Base-by-base conservation (phyloP, 2,888 invertebrate species). In the Laspeyria flexula region DNA sequence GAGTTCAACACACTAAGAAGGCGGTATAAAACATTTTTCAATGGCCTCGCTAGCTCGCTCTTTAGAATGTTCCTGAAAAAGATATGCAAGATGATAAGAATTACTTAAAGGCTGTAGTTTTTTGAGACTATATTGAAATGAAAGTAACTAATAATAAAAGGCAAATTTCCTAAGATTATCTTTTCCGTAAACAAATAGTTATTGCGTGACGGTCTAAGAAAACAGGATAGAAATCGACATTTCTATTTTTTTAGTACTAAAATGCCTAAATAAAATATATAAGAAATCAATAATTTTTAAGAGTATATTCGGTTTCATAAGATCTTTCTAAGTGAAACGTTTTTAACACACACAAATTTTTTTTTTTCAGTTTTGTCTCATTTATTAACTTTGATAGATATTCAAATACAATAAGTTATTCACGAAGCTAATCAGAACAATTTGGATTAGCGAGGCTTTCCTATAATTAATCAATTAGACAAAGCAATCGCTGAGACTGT, bases 1-100 rank as follows among this genome's bases (percentile, higher is more conserved):
- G 37, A 37, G 5, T 3, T 1, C 18, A n/a, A 6, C 11, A 37
- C 21, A 37, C 37, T 11, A 21, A 3, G 21, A 21, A 13, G 37
- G 21, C 4, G 3, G 31, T n/a, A n/a, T n/a, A n/a, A 40, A 60
- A 60, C 5, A 45, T 33, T 13, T 42, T 45, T 40, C 25, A 47
- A 41, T 45, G 11, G 10, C 21, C 12, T 37, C 18, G 12, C 16
- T 30, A 27, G 27, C 23, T 6, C 18, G 11, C 13, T 23, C 29
- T 46, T 55, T 23, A 42, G 11, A 56, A 51, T 30, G 13, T 42
- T 44, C 9, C 15, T 2, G 33, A 56, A 44, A 6, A 13, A 39
- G 27, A 37, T 31, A 33, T 37, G 23, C 31, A 35, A 42, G 27
- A 12, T 30, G 1, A 11, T 47, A 40, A 37, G 12, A 11, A 11